Percentiles rank a stretch among this genome's conserved stretches.
phyloP scores from a whole-genome alignment of 2,113 vertebrate genomes.

The Grammomys surdaster region DNA sequence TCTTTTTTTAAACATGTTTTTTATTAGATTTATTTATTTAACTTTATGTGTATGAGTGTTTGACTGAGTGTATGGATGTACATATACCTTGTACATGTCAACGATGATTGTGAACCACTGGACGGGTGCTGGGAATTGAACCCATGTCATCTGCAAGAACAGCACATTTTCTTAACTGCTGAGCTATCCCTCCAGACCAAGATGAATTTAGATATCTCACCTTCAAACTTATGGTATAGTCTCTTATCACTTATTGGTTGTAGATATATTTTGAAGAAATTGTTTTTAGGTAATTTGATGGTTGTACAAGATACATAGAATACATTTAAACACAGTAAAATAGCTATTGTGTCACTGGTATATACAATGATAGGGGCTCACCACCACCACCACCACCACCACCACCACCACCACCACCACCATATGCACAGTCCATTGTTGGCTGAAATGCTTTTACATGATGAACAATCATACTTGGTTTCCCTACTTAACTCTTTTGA shows the following conservation, averaged over 20 bases:
- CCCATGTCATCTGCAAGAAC: not conserved
- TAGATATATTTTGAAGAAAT: not conserved
- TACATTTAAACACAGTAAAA: not conserved
- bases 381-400: not conserved
- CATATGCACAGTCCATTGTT: not conserved
- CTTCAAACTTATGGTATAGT: not conserved
- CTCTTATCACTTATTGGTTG: not conserved
- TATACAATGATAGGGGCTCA: not conserved
- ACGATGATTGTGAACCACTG: not conserved
- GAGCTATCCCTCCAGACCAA: not conserved
- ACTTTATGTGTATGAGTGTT: not conserved
- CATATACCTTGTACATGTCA: not conserved
- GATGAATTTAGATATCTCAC: slow-evolving; percentile 4
- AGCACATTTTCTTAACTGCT: not conserved
- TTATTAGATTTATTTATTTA: not conserved
- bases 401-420: not conserved
- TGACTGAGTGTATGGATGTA: not conserved
- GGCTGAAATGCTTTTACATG: not conserved
- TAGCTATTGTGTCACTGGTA: not conserved
- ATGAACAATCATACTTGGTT: not conserved
- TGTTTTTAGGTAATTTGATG: not conserved
- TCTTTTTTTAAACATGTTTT: not conserved
- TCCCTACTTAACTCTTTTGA: not conserved
- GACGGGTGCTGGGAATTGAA: not conserved
- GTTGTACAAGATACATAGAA: not conserved